Base-by-base conservation (phyloP, 2,797 vertebrate genomes). In the Melanotaenia parkinsoni region DNA sequence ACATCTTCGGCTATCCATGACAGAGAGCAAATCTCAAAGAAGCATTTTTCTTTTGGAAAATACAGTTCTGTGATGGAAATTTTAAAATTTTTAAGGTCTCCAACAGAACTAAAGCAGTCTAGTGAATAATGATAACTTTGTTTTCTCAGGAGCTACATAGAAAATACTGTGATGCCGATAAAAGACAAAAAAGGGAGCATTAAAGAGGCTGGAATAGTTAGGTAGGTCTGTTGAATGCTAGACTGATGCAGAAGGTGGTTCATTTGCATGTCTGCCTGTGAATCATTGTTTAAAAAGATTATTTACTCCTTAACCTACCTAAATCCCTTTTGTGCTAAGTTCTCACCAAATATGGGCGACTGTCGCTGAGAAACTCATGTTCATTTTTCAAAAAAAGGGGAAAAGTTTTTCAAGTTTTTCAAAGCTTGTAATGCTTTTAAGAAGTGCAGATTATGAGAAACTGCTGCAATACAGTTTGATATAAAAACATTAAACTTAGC, bases 21-120 rank as follows among this genome's bases (percentile, higher is more conserved):
- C 50, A 58, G 40, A 50, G 67, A 77, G 67, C 50, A 50, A 30
- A 58, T 62, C 50, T 50, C 30, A 56, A 70, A 53, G 28, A 32
- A 30, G 16, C 30, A 53, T 70, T 70, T 63, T 63, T 58, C 16
- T 57, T 32, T 32, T 61, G 33, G 63, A 64, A 47, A 18, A 33
- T 28, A 14, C 40, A 30, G 22, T 40, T 59, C 32, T 1, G 13
- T 58, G 24, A 20, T 2, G 16, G 54, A 40, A 37, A 37, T 18
- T 67, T 57, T 58, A 54, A 14, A 2, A 26, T 26, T 26, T 43
- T 11, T 9, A 59, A 22, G 2, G 37, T 28, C 18, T 37, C 13
- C 53, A 60, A 51, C 35, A 20, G 32, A 3, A 16, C 24, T 12
- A 56, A 38, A 62, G 14, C 14, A 43, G 2, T 61, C 6, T 47